Percentiles rank a stretch among this genome's conserved stretches.
Conservation (phyloP, 2,888 invertebrate genomes). For the Palloptera scutellata region DNA sequence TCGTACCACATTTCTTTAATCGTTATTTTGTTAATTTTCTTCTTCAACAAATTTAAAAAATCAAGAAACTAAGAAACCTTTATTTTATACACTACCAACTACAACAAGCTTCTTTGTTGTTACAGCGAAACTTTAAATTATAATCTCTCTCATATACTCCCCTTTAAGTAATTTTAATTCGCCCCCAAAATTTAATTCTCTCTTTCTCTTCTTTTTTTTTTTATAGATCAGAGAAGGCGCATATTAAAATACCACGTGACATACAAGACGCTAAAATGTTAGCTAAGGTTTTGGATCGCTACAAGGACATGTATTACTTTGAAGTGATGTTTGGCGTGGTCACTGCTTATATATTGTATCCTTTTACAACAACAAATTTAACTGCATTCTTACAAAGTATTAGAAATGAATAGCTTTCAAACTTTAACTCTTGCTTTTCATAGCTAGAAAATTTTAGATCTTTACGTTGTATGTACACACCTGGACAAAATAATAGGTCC, state of each 20-base stretch:
- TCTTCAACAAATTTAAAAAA: too few relatives aligned
- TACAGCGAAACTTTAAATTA: too few relatives aligned
- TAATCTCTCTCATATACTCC: too few relatives aligned
- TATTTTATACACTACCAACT: conserved; percentile 28
- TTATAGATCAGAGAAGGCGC: conserved; percentile 79
- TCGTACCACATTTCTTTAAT: too few relatives aligned
- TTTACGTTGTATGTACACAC: too few relatives aligned
- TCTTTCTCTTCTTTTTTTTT: conserved; percentile 24
- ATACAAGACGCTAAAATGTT: conserved; percentile 96
- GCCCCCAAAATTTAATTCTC: conserved; percentile 26
- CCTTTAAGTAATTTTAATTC: too few relatives aligned
- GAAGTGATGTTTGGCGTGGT: conserved; percentile 92
- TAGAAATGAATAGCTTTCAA: not conserved
- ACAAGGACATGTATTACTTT: conserved; percentile 91
- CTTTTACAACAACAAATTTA: conserved; percentile 67
- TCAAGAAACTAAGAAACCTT: too few relatives aligned
- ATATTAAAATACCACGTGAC: conserved; percentile 89
- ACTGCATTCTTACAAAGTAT: not conserved
- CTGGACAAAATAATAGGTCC: too few relatives aligned
- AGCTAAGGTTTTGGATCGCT: conserved; percentile 87
- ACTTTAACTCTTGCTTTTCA: conserved; percentile 1
- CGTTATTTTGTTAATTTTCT: too few relatives aligned
- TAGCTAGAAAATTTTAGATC: too few relatives aligned
- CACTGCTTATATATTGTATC: conserved; percentile 96
- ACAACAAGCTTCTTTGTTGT: too few relatives aligned